Evolutionary conservation across 2,113 vertebrate species (phyloP).

Genomic region (Xenopus tropicalis): UCB_Xtro_10.0 CM004444.2:104040501-104041000

Average conservation of each 20-base stretch:
- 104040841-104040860: no score
- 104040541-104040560: conserved; percentile 82
- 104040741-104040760: conserved; percentile 33
- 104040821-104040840: no score
- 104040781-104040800: no score
- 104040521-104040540: conserved; percentile 81
- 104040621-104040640: not conserved
- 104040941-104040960: no score
- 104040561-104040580: conserved; percentile 69
- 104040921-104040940: no score
- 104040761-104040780: no score
- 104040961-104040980: no score
- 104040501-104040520: conserved; percentile 71
- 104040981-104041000: no score
- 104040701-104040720: conserved; percentile 56
- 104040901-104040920: no score
- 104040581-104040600: conserved; percentile 64
- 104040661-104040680: conserved; percentile 24
- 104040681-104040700: conserved; percentile 63
- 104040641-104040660: not conserved
- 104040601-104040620: not conserved
- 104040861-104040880: no score
- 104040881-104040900: no score
- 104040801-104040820: no score
- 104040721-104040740: conserved; percentile 67